Conservation (phyloP, 2,113 vertebrate species). For the Psittacula cyanocephala region DNA sequence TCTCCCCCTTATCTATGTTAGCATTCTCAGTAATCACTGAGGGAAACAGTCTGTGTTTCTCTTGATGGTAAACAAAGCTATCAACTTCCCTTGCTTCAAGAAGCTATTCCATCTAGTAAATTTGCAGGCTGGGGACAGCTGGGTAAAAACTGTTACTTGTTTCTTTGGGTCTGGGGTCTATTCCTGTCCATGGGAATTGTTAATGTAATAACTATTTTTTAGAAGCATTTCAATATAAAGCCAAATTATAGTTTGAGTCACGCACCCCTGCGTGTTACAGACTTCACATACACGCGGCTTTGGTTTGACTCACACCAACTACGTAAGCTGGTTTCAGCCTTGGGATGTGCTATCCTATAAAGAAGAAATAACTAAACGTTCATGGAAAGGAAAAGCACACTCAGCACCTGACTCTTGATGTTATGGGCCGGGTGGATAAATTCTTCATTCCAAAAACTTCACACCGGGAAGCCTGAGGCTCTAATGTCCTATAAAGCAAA, state of each 20-base stretch:
- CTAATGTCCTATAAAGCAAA: not conserved
- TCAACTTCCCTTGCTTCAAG: not conserved
- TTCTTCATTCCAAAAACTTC: not conserved
- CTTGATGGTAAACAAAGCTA: not conserved
- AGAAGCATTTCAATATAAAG: not conserved
- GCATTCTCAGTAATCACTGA: not conserved
- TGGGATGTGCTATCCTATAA: not conserved
- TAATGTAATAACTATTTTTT: not conserved
- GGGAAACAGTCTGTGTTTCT: not conserved
- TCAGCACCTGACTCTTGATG: not conserved
- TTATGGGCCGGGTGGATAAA: not conserved
- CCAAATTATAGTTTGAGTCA: not conserved
- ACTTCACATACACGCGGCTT: not conserved
- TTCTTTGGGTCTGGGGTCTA: not conserved
- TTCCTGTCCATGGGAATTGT: not conserved
- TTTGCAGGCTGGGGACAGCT: not conserved
- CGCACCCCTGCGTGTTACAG: not conserved
- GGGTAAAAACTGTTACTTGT: not conserved
- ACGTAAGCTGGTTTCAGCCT: not conserved
- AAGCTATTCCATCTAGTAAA: not conserved
- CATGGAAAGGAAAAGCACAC: not conserved
- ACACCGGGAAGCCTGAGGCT: not conserved
- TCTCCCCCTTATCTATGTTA: not conserved
- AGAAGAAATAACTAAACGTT: slow-evolving; percentile 25
- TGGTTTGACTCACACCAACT: not conserved